Conservation (phyloP, 2,888 invertebrate genomes). For the Octonoba sinensis region DNA sequence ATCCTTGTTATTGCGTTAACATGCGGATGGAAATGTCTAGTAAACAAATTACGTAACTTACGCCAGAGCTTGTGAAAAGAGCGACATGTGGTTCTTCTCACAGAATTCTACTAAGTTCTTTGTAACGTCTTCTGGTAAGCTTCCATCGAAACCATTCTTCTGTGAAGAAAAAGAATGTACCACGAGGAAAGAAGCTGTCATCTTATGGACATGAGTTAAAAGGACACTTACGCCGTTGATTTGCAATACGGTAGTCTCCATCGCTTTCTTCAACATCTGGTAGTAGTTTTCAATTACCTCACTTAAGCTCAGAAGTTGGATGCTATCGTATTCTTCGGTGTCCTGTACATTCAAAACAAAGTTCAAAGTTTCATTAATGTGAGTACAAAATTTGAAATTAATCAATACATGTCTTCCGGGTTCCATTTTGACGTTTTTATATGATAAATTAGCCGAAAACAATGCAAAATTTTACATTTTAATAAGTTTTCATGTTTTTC, state of each 20-base stretch:
- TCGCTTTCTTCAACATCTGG: conserved; percentile 37
- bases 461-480: no score
- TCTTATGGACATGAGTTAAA: neutral
- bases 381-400: no score
- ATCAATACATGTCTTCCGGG: no score
- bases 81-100: conserved; percentile 20
- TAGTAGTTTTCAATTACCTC: conserved; percentile 43
- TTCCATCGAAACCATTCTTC: conserved; percentile 41
- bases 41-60: conserved; percentile 16
- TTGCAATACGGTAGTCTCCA: conserved; percentile 28
- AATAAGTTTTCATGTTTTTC: no score
- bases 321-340: conserved; percentile 21
- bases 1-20: no score
- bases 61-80: conserved; percentile 40
- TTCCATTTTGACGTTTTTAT: no score
- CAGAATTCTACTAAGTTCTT: conserved; percentile 25
- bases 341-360: neutral
- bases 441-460: no score
- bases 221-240: conserved; percentile 28
- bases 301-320: conserved; percentile 36
- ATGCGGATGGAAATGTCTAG: no score
- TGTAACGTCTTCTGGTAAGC: conserved; percentile 24
- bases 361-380: neutral
- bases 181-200: neutral
- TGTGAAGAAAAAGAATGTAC: conserved; percentile 8